Evolutionary conservation across 2,797 vertebrate genomes (phyloP).

Genomic region (Pristis pectinata): DNA sequence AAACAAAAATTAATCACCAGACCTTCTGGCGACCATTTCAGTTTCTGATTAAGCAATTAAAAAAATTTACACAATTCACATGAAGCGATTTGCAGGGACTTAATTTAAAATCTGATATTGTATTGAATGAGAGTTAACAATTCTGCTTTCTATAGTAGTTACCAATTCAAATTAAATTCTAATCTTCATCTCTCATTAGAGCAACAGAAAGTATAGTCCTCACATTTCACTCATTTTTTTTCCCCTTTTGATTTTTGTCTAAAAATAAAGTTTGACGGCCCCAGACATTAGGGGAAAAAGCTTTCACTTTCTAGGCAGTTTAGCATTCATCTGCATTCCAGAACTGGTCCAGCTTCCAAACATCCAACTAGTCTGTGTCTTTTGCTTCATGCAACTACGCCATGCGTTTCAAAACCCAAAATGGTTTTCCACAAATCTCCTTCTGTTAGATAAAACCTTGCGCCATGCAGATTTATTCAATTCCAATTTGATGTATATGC

Average conservation of each 20-base stretch:
- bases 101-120: not conserved
- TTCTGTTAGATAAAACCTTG: not conserved
- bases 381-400: not conserved
- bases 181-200: not conserved
- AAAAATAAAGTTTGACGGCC: no score
- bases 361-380: not conserved
- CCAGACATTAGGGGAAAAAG: no score
- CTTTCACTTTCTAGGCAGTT: no score
- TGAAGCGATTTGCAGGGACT: no score
- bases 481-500: not conserved
- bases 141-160: not conserved
- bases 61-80: no score
- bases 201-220: not conserved
- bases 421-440: not conserved
- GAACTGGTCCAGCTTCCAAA: not conserved
- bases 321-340: not conserved
- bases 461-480: no score
- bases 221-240: not conserved
- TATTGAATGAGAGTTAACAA: not conserved
- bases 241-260: no score
- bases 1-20: no score
- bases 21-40: no score
- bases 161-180: not conserved
- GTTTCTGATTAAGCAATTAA: no score
- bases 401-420: not conserved